phyloP scores from a whole-genome alignment of 2,797 vertebrate species.

The Mus caroli region DNA sequence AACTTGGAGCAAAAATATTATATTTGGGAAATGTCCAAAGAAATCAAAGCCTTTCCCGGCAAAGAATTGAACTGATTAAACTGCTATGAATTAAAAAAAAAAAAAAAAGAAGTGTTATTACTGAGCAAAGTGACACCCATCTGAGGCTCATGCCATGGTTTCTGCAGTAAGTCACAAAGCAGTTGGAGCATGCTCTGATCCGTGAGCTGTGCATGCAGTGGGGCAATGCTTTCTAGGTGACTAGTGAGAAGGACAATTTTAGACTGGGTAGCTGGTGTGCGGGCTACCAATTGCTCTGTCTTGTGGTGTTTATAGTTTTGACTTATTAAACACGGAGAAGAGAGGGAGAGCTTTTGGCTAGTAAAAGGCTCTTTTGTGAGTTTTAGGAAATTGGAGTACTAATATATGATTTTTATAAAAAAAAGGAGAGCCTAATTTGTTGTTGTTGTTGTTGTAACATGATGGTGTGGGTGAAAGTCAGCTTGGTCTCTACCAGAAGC shows the following conservation, averaged over 20 bases:
- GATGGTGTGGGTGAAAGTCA: background rate
- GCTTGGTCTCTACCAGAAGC: background rate
- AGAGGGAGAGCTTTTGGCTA: background rate
- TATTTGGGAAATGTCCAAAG: conserved; percentile 69
- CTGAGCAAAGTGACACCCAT: conserved; percentile 63
- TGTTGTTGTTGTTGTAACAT: background rate
- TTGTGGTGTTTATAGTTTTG: conserved; percentile 60
- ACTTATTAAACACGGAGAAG: background rate
- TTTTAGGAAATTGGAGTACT: background rate
- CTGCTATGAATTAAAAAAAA: conserved; percentile 48
- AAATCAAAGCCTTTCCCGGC: conserved; percentile 65
- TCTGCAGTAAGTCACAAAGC: conserved; percentile 61
- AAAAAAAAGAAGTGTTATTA: conserved; percentile 39
- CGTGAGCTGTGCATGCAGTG: background rate
- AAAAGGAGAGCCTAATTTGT: conserved; percentile 5
- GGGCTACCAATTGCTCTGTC: background rate
- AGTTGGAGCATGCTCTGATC: conserved; percentile 44
- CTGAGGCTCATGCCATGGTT: conserved; percentile 60
- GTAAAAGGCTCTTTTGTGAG: conserved; percentile 35
- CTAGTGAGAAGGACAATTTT: conserved; percentile 27
- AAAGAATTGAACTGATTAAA: conserved; percentile 73
- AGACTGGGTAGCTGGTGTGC: background rate
- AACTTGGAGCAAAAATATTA: conserved; percentile 72
- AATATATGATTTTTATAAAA: conserved; percentile 15
- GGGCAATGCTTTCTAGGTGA: conserved; percentile 43